These are phyloP conservation scores for Fratercula arctica DNA, from an alignment of 2,797 vertebrate species.

Conservation along the genomic window DNA sequence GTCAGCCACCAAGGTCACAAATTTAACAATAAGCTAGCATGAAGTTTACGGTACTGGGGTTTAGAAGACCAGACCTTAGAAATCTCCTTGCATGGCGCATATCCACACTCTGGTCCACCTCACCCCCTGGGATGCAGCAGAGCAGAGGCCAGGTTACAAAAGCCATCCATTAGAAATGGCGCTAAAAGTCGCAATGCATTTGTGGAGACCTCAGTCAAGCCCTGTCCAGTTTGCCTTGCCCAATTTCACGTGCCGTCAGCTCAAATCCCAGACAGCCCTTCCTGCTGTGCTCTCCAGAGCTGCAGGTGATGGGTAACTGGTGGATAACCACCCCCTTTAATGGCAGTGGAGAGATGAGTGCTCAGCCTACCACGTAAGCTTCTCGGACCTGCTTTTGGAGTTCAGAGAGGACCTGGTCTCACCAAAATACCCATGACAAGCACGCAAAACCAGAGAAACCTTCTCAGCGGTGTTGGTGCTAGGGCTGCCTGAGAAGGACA, in stretches of 20 bases:
- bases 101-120: no score
- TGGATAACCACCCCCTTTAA: background rate
- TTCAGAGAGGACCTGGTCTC: background rate
- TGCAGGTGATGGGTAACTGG: accelerated
- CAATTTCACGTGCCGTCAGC: background rate
- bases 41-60: background rate
- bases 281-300: background rate
- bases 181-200: background rate
- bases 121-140: accelerated
- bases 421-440: background rate
- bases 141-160: background rate
- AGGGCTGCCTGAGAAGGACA: background rate
- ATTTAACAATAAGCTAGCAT: background rate
- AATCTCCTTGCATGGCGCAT: accelerated
- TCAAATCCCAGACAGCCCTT: background rate
- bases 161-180: background rate
- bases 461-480: accelerated
- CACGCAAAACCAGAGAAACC: background rate
- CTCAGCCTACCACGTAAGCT: background rate
- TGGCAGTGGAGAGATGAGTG: background rate
- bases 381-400: background rate
- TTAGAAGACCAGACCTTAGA: background rate
- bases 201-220: background rate
- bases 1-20: background rate
- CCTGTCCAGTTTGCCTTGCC: background rate